A percentile compares a stretch with the other conserved stretches of the same genome.
phyloP scores from a whole-genome alignment of 2,797 vertebrate genomes.

The Babyrousa celebensis region DNA sequence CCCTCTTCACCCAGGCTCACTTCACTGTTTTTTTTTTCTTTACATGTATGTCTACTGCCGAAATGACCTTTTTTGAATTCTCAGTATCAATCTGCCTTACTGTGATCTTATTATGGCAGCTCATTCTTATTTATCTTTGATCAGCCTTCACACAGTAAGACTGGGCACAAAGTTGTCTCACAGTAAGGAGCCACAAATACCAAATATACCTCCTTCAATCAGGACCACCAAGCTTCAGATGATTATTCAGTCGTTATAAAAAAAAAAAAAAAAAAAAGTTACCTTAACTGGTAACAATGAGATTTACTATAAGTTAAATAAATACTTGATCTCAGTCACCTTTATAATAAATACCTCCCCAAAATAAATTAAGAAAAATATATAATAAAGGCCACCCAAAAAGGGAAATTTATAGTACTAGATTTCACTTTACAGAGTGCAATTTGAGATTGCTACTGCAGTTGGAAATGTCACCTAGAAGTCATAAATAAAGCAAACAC shows the following conservation, averaged over 20 bases:
- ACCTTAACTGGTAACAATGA: background rate
- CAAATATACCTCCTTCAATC: slow-evolving; percentile 35
- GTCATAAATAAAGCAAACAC: slow-evolving; percentile 12
- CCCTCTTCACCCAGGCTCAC: background rate
- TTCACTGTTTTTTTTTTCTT: background rate
- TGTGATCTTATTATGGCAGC: background rate
- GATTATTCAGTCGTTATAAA: background rate
- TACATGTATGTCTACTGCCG: background rate
- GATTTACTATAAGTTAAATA: slow-evolving; percentile 47
- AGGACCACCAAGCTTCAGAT: background rate
- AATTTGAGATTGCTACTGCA: background rate
- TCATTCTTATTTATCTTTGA: background rate
- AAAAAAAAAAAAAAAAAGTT: background rate
- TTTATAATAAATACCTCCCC: background rate
- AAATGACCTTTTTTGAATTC: slow-evolving; percentile 24
- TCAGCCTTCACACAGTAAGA: background rate
- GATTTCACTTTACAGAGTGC: background rate
- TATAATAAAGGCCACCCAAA: background rate
- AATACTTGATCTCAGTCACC: background rate
- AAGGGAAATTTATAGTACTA: background rate
- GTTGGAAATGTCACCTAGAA: background rate
- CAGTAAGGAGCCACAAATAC: slow-evolving; percentile 1
- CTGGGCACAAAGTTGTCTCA: background rate
- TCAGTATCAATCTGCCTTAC: background rate
- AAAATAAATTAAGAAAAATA: background rate